These are phyloP conservation scores for Phyllostomus hastatus DNA, from an alignment of 2,113 vertebrate genomes.

Conservation along the genomic window DNA sequence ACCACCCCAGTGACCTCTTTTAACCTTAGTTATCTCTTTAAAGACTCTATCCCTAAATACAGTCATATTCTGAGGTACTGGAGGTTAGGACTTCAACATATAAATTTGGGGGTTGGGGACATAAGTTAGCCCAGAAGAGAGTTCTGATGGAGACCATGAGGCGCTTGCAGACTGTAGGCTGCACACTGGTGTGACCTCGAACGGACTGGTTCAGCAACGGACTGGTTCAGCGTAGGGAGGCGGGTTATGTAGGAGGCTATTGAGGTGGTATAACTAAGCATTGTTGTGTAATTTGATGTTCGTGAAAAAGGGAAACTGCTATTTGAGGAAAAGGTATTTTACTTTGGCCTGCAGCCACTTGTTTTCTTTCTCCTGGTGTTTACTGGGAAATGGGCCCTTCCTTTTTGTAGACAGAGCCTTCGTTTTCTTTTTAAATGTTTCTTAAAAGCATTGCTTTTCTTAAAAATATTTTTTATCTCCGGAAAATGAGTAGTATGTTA, in stretches of 20 bases:
- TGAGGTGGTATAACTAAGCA: not conserved
- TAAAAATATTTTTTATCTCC: not conserved
- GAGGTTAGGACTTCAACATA: not conserved
- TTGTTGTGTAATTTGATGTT: slow-evolving; percentile 25
- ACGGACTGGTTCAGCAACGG: not conserved
- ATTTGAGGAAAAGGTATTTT: slow-evolving; percentile 35
- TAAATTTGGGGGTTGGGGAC: not conserved
- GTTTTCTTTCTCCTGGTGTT: not conserved
- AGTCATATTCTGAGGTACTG: not conserved
- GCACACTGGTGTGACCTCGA: not conserved
- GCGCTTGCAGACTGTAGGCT: not conserved
- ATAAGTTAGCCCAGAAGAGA: not conserved
- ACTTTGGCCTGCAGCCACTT: not conserved
- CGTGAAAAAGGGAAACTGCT: not conserved
- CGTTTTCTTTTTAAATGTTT: slow-evolving; percentile 21
- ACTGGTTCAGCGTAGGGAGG: not conserved
- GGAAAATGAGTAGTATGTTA: not conserved
- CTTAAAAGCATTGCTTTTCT: not conserved
- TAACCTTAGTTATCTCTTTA: not conserved
- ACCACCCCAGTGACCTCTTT: not conserved
- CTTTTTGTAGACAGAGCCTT: not conserved
- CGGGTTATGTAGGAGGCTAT: not conserved
- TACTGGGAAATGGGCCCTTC: not conserved
- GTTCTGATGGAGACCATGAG: not conserved
- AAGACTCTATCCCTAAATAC: not conserved